Evolutionary conservation across 2,113 vertebrate genomes (phyloP).

Genomic region (Eptatretus burgeri): DNA sequence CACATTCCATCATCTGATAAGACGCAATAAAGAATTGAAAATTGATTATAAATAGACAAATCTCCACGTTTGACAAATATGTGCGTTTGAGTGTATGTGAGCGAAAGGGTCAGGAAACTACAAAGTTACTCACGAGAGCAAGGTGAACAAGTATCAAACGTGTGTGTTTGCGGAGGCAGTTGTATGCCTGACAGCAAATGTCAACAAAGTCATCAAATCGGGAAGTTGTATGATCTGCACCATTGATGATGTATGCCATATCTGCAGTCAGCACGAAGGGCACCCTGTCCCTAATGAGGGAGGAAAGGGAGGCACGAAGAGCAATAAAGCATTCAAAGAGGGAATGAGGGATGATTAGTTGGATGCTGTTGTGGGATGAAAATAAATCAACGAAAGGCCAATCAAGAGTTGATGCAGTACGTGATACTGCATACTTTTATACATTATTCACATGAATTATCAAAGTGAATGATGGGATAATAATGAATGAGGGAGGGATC

Average conservation of each 20-base stretch:
- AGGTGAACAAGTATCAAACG: conserved; percentile 89
- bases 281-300: conserved; percentile 42
- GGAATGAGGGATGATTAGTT: conserved; percentile 7
- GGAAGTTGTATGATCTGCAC: conserved; percentile 78
- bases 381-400: too few relatives aligned
- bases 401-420: neutral
- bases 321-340: neutral
- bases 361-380: too few relatives aligned
- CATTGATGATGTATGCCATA: conserved; percentile 95
- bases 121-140: conserved; percentile 37
- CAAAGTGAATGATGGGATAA: too few relatives aligned
- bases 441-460: too few relatives aligned
- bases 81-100: too few relatives aligned
- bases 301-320: neutral
- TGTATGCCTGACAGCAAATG: conserved; percentile 91
- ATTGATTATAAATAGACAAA: conserved; percentile 10
- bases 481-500: too few relatives aligned
- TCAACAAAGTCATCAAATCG: conserved; percentile 96
- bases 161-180: conserved; percentile 82
- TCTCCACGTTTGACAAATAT: too few relatives aligned
- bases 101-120: too few relatives aligned
- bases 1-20: conserved; percentile 68
- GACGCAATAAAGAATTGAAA: conserved; percentile 11
- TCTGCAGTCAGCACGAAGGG: conserved; percentile 93
- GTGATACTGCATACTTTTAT: neutral